Evolutionary conservation across 2,113 vertebrate species (phyloP).

Genomic region (Suricata suricatta): DNA sequence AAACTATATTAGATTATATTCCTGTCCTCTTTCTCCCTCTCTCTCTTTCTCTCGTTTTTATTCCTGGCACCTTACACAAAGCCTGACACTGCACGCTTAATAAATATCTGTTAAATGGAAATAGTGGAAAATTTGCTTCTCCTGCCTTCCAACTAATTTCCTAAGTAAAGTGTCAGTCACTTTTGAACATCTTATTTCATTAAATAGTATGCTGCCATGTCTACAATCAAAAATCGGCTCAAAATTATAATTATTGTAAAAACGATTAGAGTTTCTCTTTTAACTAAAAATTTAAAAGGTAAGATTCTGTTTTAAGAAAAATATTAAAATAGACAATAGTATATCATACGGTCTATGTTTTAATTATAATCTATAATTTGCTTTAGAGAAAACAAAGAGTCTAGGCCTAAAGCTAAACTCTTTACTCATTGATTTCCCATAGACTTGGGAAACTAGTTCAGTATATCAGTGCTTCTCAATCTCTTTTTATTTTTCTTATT

Average conservation of each 20-base stretch:
- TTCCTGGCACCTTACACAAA: background rate
- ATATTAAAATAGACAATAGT: background rate
- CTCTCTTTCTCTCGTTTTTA: background rate
- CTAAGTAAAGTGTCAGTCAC: background rate
- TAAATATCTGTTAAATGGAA: conserved; percentile 2
- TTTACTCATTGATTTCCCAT: background rate
- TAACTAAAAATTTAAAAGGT: background rate
- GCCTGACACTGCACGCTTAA: background rate
- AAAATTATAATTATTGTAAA: background rate
- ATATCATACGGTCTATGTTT: background rate
- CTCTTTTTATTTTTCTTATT: background rate
- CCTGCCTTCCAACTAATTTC: background rate
- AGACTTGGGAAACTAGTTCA: background rate
- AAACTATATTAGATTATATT: background rate
- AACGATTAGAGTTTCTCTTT: background rate
- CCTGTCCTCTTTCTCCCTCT: too few species aligned
- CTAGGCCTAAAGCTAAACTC: background rate
- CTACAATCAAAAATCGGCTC: background rate
- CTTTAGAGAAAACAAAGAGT: conserved; percentile 33
- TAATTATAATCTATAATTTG: background rate
- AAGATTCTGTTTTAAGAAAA: conserved; percentile 33
- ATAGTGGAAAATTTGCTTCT: background rate
- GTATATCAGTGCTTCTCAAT: background rate
- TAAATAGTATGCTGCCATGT: background rate
- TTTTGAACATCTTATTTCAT: background rate